Evolutionary conservation across 2,113 vertebrate genomes (phyloP).

Genomic region (Ascaphus truei): DNA sequence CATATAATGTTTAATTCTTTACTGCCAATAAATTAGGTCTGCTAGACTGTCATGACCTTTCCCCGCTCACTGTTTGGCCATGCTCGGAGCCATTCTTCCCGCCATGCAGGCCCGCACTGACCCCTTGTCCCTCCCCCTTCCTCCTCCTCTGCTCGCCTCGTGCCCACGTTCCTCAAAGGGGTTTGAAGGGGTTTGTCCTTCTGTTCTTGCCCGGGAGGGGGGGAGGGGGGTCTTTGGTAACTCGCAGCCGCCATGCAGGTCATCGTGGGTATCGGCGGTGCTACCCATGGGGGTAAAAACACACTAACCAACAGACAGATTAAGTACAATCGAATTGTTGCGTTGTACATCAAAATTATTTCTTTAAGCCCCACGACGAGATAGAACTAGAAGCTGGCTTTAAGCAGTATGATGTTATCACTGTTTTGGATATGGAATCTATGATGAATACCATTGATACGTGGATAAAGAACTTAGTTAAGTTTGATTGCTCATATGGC

Average conservation of each 20-base stretch:
- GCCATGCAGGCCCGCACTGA: conserved; percentile 43
- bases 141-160: too few species aligned
- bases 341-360: conserved; percentile 88
- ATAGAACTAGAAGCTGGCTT: conserved; percentile 93
- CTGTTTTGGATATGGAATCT: conserved; percentile 87
- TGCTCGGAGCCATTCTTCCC: background rate
- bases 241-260: too few species aligned
- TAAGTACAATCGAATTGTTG: conserved; percentile 83
- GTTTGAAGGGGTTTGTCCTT: too few species aligned
- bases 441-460: conserved; percentile 90
- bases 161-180: conserved; percentile 32
- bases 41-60: too few species aligned
- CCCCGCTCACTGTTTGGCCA: too few species aligned
- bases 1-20: too few species aligned
- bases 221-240: too few species aligned
- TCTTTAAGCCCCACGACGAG: conserved; percentile 96
- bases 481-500: conserved; percentile 90
- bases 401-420: conserved; percentile 92
- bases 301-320: conserved; percentile 75
- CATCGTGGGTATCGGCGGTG: conserved; percentile 62
- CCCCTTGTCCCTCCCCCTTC: conserved; percentile 66
- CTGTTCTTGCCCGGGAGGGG: too few species aligned
- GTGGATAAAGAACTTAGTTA: conserved; percentile 79
- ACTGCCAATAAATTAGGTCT: too few species aligned
- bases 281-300: conserved; percentile 89